Evolutionary conservation across 2,888 invertebrate genomes (phyloP).

Genomic region (Cryptocephalus primarius): DNA sequence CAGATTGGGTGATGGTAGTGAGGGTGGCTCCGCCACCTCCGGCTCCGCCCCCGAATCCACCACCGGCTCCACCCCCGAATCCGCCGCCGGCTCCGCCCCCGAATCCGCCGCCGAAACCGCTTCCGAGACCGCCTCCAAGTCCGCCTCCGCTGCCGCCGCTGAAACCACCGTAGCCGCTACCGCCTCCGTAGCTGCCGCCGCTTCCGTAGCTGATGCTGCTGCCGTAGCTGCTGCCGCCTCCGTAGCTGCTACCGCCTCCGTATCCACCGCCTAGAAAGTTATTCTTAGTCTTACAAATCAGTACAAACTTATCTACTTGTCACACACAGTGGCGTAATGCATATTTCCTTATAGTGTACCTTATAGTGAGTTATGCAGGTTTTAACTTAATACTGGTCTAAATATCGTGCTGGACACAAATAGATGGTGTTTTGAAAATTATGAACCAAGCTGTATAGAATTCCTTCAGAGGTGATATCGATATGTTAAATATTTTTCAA

Average conservation of each 20-base stretch:
- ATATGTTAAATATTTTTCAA: too few relatives aligned
- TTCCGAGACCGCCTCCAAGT: constrained; percentile 9
- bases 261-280: constrained; percentile 5
- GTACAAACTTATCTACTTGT: too few relatives aligned
- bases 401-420: too few relatives aligned
- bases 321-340: too few relatives aligned
- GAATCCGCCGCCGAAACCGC: constrained; percentile 8
- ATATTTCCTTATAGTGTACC: too few relatives aligned
- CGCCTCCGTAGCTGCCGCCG: constrained; percentile 12
- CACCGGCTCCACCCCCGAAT: constrained; percentile 6
- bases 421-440: too few relatives aligned
- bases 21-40: constrained; percentile 31
- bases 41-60: constrained; percentile 16
- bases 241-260: constrained; percentile 10
- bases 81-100: constrained; percentile 8
- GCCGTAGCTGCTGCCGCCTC: constrained; percentile 6
- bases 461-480: too few relatives aligned
- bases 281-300: too few relatives aligned
- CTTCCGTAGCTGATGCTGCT: constrained; percentile 1
- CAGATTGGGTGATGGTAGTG: constrained; percentile 29
- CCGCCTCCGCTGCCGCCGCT: constrained; percentile 15
- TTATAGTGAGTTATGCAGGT: too few relatives aligned
- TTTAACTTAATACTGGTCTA: too few relatives aligned
- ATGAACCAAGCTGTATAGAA: too few relatives aligned
- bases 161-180: constrained; percentile 9